Percentiles rank a stretch among this genome's conserved stretches.
Conservation (phyloP, 2,888 invertebrate species). For the Diarsia dahlii region DNA sequence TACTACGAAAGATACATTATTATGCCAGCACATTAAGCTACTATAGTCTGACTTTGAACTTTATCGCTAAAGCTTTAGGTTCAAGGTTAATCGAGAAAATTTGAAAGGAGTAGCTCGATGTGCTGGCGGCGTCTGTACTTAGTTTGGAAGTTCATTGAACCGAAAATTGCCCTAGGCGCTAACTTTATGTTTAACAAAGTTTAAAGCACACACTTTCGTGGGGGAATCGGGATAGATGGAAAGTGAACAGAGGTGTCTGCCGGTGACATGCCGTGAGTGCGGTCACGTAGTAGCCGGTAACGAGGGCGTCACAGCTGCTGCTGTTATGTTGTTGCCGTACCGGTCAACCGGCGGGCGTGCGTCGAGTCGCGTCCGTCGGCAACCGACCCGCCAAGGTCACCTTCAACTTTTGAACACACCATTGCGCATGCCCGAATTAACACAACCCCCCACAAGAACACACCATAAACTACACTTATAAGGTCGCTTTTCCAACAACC, state of each 20-base stretch:
- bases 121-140: not conserved
- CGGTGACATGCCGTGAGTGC: slow-evolving; percentile 44
- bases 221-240: not conserved
- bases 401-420: slow-evolving; percentile 83
- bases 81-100: too few relatives aligned
- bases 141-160: not conserved
- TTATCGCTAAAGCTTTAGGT: too few relatives aligned
- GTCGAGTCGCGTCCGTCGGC: slow-evolving; percentile 29
- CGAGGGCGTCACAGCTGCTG: not conserved
- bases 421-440: slow-evolving; percentile 84
- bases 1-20: not conserved
- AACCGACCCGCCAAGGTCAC: slow-evolving; percentile 82
- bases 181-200: not conserved
- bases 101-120: too few relatives aligned
- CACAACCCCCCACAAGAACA: slow-evolving; percentile 66
- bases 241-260: slow-evolving; percentile 28
- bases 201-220: not conserved
- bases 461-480: slow-evolving; percentile 67
- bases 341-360: slow-evolving; percentile 13
- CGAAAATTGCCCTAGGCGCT: not conserved
- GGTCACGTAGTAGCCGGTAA: slow-evolving; percentile 59
- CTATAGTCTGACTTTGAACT: too few relatives aligned
- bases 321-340: not conserved
- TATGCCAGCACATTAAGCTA: too few relatives aligned
- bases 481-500: slow-evolving; percentile 59